Evolutionary conservation across 2,888 invertebrate species (phyloP), one percentile per base, ranked within the genome.

Genomic region (Hemaris fuciformis): DNA sequence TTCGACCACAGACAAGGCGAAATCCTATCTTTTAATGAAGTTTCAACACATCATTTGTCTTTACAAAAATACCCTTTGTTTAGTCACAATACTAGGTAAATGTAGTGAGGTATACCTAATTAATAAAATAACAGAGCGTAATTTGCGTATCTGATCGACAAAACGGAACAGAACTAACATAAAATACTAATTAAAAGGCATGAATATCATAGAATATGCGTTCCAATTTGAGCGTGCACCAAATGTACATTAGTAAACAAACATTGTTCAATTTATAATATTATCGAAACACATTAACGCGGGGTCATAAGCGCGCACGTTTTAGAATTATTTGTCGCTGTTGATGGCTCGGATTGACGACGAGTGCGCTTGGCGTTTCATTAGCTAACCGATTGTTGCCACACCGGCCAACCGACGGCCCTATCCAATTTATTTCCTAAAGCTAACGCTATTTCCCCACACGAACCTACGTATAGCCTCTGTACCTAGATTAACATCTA

Each of bases 301-400:
- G 18, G 18, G 53, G 27, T 15, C 34, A 60, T 60, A 41, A 41
- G 25, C 60, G 18, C 2, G 25, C 25, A 22, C 48, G 60, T 23
- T 41, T 60, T 53, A 25, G 23, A 41, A 31, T 41, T 25, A 56
- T 61, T 61, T 46, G 59, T 43, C 61, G 56, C 31, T 25, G 57
- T 22, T 59, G 64, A 64, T 56, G 46, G 53, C 25, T 31, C 34
- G 61, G 64, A 45, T 59, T 69, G 68, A 70, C 70, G 69, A 68
- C 64, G 61, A 68, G 69, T 73, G 75, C 66, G 66, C 66, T 64
- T 76, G 76, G 77, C 77, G 66, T 75, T 75, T 75, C 75, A 75
- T 75, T 75, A 75, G 68, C 75, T 71, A 75, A 72, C 70, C 68
- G 75, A 76, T 76, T 75, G 75, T 76, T 64, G 69, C 71, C 70